Percentiles rank a stretch among this genome's conserved stretches.
Conservation (phyloP, 2,113 vertebrate species). For the Salminus brasiliensis region DNA sequence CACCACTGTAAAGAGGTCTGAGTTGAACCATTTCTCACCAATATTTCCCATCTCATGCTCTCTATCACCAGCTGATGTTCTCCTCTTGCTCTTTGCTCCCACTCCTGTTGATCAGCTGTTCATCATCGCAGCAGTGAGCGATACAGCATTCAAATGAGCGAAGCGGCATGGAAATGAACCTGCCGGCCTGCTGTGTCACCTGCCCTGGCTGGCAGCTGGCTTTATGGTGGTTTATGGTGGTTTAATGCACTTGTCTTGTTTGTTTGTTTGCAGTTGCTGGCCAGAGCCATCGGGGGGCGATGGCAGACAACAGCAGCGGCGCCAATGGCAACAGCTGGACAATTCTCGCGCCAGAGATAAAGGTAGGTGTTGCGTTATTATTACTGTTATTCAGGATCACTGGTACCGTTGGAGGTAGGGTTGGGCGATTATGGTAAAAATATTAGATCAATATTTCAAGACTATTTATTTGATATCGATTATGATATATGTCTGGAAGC, state of each 20-base stretch:
- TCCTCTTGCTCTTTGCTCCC: background rate
- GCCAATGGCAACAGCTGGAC: constrained; percentile 76
- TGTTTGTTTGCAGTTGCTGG: constrained; percentile 69
- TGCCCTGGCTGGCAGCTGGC: background rate
- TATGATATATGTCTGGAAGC: too few species aligned
- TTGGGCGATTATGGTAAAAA: too few species aligned
- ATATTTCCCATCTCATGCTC: background rate
- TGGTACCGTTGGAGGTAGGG: too few species aligned
- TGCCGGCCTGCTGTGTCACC: background rate
- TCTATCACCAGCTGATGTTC: background rate
- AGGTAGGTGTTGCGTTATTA: constrained; percentile 14
- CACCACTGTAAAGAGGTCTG: too few species aligned
- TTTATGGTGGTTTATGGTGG: too few species aligned
- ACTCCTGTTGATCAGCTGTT: background rate
- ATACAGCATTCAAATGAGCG: constrained; percentile 9
- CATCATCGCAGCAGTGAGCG: background rate
- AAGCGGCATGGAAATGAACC: constrained; percentile 8
- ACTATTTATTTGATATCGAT: too few species aligned
- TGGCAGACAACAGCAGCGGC: constrained; percentile 69
- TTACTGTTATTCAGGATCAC: too few species aligned
- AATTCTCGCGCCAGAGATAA: constrained; percentile 72
- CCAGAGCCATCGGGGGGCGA: constrained; percentile 66
- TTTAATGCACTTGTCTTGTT: background rate
- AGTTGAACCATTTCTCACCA: too few species aligned
- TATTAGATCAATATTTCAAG: too few species aligned